Evolutionary conservation across 2,797 vertebrate species (phyloP).

Genomic region (Helarctos malayanus): DNA sequence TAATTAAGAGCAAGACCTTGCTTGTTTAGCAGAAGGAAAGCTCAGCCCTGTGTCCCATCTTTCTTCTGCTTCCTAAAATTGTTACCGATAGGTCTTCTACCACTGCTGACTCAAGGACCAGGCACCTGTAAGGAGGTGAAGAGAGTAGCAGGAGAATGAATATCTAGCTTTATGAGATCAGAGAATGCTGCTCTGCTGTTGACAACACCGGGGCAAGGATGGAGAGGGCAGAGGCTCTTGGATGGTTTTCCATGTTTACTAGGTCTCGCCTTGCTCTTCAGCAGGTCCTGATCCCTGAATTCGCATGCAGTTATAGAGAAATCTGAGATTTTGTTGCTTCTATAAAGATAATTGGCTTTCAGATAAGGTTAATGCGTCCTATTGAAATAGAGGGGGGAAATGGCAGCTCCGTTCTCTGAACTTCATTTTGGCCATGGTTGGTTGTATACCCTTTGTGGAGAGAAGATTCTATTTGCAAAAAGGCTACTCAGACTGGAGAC

Average conservation of each 20-base stretch:
- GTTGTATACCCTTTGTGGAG: background rate
- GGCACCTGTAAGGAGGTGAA: background rate
- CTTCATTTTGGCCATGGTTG: background rate
- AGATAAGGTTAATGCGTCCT: background rate
- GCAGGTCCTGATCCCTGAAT: background rate
- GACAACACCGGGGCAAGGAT: background rate
- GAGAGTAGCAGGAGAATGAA: background rate
- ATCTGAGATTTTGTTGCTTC: background rate
- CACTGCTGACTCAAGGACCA: background rate
- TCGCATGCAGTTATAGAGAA: background rate
- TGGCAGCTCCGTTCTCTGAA: background rate
- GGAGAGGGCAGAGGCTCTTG: background rate
- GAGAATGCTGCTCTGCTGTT: background rate
- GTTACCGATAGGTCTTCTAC: background rate
- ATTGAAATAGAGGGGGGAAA: background rate
- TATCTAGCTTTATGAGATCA: background rate
- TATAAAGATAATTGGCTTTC: slow-evolving; percentile 27
- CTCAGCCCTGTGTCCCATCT: background rate
- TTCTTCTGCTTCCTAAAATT: slow-evolving; percentile 13
- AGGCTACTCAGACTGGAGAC: background rate
- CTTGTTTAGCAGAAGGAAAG: background rate
- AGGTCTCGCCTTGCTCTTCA: background rate
- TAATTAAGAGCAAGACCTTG: background rate
- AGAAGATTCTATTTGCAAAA: background rate
- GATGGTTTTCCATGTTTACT: background rate